Conservation (phyloP, 2,113 vertebrate genomes). For the Stegastes partitus region DNA sequence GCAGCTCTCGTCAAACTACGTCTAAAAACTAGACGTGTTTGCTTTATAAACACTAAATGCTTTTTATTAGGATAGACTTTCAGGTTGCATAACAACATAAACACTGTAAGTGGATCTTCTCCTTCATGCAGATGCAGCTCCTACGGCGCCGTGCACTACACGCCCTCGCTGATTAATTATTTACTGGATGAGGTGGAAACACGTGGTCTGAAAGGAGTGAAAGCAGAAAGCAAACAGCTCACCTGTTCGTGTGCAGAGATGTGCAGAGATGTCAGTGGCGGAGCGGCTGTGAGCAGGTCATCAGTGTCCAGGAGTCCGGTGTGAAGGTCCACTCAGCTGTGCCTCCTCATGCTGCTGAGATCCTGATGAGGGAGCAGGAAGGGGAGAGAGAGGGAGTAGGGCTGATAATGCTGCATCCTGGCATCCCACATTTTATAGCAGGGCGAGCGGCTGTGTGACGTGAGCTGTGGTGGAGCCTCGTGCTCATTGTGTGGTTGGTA, state of each 20-base stretch:
- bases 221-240: constrained; percentile 12
- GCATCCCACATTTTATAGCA: constrained; percentile 88
- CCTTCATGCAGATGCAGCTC: background rate
- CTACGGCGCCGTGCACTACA: background rate
- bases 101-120: background rate
- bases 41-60: too few species aligned
- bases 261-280: constrained; percentile 51
- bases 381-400: constrained; percentile 35
- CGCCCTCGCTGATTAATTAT: background rate
- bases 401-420: constrained; percentile 64
- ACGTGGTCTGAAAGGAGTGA: background rate
- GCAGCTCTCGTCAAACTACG: too few species aligned
- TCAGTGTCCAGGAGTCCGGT: constrained; percentile 47
- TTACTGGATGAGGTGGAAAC: background rate
- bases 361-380: constrained; percentile 46
- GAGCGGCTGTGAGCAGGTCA: constrained; percentile 37
- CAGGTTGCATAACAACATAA: background rate
- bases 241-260: constrained; percentile 65
- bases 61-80: too few species aligned
- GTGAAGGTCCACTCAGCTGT: constrained; percentile 60
- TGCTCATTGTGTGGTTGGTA: constrained; percentile 67
- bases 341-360: constrained; percentile 68
- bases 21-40: too few species aligned
- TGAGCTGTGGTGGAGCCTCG: constrained; percentile 82
- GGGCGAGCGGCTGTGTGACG: constrained; percentile 88